Percentiles rank a stretch among this genome's conserved stretches.
Conservation (phyloP, 2,797 vertebrate genomes). For the Adrianichthys oophorus region DNA sequence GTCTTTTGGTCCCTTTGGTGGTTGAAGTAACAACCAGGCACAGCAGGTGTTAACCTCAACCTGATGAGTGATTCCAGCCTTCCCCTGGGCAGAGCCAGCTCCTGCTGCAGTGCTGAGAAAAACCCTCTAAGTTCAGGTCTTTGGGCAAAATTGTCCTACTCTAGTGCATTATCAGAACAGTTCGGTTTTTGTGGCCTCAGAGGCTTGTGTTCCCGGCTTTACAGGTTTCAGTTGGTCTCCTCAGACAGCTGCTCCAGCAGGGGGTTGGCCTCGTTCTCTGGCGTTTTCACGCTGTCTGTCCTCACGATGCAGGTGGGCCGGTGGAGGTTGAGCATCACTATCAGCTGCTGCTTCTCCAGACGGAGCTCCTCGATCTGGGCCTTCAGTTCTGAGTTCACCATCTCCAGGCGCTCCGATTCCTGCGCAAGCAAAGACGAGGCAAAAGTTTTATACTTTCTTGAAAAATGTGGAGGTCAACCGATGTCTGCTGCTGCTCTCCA, state of each 20-base stretch:
- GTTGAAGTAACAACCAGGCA: conserved; percentile 66
- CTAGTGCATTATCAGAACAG: conserved; percentile 70
- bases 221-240: conserved; percentile 64
- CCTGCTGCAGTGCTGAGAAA: conserved; percentile 56
- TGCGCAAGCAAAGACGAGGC: conserved; percentile 45
- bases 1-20: conserved; percentile 70
- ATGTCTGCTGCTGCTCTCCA: conserved; percentile 14
- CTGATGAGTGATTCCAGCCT: conserved; percentile 58
- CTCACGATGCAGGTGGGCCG: conserved; percentile 95
- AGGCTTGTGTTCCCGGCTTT: conserved; percentile 15
- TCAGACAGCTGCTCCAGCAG: conserved; percentile 81
- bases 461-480: conserved; percentile 1
- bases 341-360: conserved; percentile 90
- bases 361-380: conserved; percentile 96
- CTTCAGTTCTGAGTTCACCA: conserved; percentile 92
- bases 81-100: conserved; percentile 69
- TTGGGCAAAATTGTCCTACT: conserved; percentile 66
- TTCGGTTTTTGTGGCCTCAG: conserved; percentile 33
- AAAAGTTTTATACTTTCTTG: background rate
- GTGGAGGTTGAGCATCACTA: conserved; percentile 93
- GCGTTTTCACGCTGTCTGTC: conserved; percentile 90
- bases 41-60: conserved; percentile 64
- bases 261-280: conserved; percentile 85
- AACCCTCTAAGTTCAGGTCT: conserved; percentile 42
- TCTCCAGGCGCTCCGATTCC: conserved; percentile 95